Base-by-base conservation (phyloP, 2,888 invertebrate genomes). In the Tetramorium bicarinatum region DNA sequence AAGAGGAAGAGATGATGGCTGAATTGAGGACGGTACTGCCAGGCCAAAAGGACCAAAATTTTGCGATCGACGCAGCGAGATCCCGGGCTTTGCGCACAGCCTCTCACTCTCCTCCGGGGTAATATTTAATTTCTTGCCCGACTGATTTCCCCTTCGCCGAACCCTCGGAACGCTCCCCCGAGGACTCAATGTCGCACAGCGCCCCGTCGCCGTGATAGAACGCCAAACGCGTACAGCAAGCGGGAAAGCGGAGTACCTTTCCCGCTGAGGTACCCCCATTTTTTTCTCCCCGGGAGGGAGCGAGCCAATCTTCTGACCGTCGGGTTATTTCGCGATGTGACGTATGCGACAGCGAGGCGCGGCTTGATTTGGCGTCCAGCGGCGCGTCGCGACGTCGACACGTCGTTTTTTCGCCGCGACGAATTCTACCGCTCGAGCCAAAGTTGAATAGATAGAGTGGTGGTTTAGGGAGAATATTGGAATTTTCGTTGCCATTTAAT, bases 101-200 rank as follows among this genome's bases (percentile, higher is more conserved):
- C 86, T 86, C 25, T 84, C 89, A 54, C 85, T 82, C 83, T 86
- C 86, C 88, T 89, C 11, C 85, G 85, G 89, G 92, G 89, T 93
- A 93, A 93, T 93, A 93, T 93, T 93, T 93, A 93, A 93, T 93
- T 93, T 93, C 93, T 93, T 93, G 93, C 92, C 91, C 92, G 93
- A 93, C 91, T 93, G 93, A 92, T 91, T 92, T 86, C 84, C 88
- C 85, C 87, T 86, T 84, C 86, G 77, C 38, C 87, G 62, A 88
- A 89, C 87, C 86, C 89, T 85, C 79, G 81, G 72, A 86, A 89
- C 59, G 85, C 86, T 83, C 81, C 90, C 89, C 74, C 77, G 87
- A 86, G 90, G 84, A 83, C 56, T 56, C 49, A 29, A 61, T 69
- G 61, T 88, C 72, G 82, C 84, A 69, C 79, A 82, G n/a, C 74